Evolutionary conservation across 1,140 invertebrate species (phyloP).

Genomic region (Saccostrea cuccullata): DNA sequence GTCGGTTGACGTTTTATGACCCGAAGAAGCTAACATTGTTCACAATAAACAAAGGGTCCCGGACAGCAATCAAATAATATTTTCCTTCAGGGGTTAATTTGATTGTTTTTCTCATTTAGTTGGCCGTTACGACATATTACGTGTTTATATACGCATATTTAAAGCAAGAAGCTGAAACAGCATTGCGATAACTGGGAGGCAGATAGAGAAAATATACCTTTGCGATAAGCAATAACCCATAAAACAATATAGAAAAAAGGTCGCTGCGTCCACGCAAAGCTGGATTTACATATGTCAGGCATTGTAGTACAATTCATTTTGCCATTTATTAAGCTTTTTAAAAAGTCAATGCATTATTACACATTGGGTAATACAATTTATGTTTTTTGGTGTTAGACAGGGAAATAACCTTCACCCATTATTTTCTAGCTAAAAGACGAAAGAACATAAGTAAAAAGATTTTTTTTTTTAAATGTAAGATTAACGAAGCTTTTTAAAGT

Average conservation of each 20-base stretch:
- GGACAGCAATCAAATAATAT: neutral
- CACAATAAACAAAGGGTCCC: slow-evolving; percentile 13
- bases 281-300: neutral
- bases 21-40: neutral
- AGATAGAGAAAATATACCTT: neutral
- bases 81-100: neutral
- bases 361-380: neutral
- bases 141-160: neutral
- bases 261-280: slow-evolving; percentile 14
- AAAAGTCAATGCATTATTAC: too few relatives aligned
- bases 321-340: too few relatives aligned
- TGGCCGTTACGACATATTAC: neutral
- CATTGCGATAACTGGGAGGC: neutral
- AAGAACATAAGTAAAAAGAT: neutral
- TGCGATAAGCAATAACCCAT: neutral
- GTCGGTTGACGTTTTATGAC: neutral
- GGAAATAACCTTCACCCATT: neutral
- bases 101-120: neutral
- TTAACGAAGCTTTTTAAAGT: neutral
- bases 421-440: neutral
- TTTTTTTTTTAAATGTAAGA: neutral
- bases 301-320: neutral
- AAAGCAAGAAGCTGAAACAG: neutral
- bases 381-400: neutral
- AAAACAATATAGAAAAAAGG: neutral